Evolutionary conservation across 1,140 invertebrate genomes (phyloP).

Genomic region (silkworm (Bombyx mori)): DNA sequence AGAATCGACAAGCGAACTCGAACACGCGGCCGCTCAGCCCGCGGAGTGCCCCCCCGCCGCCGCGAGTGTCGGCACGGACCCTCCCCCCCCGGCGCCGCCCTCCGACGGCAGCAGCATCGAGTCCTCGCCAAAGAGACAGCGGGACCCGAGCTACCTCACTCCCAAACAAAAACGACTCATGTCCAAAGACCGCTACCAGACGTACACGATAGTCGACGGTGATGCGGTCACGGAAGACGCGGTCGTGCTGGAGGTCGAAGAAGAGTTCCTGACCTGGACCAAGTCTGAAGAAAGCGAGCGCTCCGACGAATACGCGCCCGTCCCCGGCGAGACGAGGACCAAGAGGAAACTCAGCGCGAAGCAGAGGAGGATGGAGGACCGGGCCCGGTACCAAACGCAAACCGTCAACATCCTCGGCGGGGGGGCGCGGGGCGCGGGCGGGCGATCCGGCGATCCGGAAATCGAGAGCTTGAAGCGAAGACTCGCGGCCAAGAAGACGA

Average conservation of each 20-base stretch:
- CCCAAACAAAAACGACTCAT: slow-evolving; percentile 82
- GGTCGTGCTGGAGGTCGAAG: slow-evolving; percentile 34
- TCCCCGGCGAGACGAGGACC: slow-evolving; percentile 39
- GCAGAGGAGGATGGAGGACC: slow-evolving; percentile 77
- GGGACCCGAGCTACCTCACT: slow-evolving; percentile 71
- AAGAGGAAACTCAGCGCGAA: slow-evolving; percentile 70
- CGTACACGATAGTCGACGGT: slow-evolving; percentile 78
- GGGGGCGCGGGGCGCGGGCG: slow-evolving; percentile 21
- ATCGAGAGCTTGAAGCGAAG: slow-evolving; percentile 67
- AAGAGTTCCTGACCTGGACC: slow-evolving; percentile 59
- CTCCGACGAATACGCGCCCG: slow-evolving; percentile 59
- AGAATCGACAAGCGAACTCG: slow-evolving; percentile 78
- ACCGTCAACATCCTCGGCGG: slow-evolving; percentile 65
- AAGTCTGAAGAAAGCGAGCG: slow-evolving; percentile 60
- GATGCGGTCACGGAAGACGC: slow-evolving; percentile 48
- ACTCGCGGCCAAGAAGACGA: slow-evolving; percentile 62
- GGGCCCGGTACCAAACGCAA: slow-evolving; percentile 79
- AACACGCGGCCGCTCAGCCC: slow-evolving; percentile 62
- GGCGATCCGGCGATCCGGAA: slow-evolving; percentile 33
- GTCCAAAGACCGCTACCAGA: slow-evolving; percentile 82
- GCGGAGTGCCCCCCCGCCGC: slow-evolving; percentile 70
- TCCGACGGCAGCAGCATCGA: slow-evolving; percentile 77
- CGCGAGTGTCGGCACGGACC: slow-evolving; percentile 60
- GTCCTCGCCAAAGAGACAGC: slow-evolving; percentile 78
- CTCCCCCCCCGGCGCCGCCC: slow-evolving; percentile 56